Percentiles rank a stretch among this genome's conserved stretches.
Evolutionary conservation across 1,140 invertebrate species (phyloP).

Genomic region (Brachionus calyciflorus): DNA sequence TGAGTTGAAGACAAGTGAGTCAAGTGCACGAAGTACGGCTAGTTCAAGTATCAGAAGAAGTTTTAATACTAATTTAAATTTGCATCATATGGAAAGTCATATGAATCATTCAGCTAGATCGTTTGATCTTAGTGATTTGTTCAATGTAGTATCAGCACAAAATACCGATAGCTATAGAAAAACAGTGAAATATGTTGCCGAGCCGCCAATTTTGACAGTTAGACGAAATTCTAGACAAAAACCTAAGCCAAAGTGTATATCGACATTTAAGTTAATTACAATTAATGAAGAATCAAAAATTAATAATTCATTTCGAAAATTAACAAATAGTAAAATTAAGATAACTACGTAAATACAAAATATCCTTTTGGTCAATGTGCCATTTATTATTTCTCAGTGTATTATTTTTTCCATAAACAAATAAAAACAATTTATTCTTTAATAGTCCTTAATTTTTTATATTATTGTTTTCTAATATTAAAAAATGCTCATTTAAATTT

Average conservation of each 20-base stretch:
- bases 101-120: neutral
- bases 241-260: slow-evolving; percentile 5
- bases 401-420: neutral
- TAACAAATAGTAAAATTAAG: slow-evolving; percentile 20
- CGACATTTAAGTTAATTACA: slow-evolving; percentile 32
- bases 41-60: neutral
- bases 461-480: too few relatives aligned
- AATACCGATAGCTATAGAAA: slow-evolving; percentile 29
- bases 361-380: too few relatives aligned
- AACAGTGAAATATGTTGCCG: neutral
- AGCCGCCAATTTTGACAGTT: neutral
- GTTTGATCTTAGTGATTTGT: slow-evolving; percentile 3
- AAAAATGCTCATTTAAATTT: too few relatives aligned
- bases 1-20: neutral
- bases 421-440: neutral
- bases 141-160: slow-evolving; percentile 21
- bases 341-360: neutral
- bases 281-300: slow-evolving; percentile 5
- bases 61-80: neutral
- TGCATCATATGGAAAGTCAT: neutral
- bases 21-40: neutral
- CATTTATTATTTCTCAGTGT: too few relatives aligned
- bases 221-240: slow-evolving; percentile 32
- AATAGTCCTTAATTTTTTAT: too few relatives aligned
- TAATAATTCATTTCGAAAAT: neutral